A percentile compares a stretch with the other conserved stretches of the same genome.
These are phyloP conservation scores for Helicoverpa zea DNA, from an alignment of 1,140 invertebrate species.

Conservation along the genomic window DNA sequence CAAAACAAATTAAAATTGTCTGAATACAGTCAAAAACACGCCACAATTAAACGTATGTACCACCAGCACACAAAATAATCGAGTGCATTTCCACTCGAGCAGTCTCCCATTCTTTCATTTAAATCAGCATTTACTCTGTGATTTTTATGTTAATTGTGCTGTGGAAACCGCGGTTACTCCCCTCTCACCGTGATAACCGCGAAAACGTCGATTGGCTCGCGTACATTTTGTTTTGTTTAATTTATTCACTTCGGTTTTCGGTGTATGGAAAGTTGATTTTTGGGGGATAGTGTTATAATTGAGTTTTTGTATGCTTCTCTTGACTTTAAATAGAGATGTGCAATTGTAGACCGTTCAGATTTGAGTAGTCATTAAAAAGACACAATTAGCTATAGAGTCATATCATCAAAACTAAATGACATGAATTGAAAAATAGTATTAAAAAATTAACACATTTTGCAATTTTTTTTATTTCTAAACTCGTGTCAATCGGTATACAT, in stretches of 20 bases:
- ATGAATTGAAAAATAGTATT: no score
- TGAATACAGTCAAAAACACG: background rate
- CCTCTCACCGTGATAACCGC: conserved; percentile 12
- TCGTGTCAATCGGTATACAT: no score
- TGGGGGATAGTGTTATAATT: no score
- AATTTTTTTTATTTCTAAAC: no score
- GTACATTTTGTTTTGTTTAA: conserved; percentile 15
- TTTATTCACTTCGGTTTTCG: conserved; percentile 15
- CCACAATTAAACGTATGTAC: background rate
- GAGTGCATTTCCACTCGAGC: conserved; percentile 13
- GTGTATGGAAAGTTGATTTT: background rate
- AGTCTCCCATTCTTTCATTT: conserved; percentile 33
- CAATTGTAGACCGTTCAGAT: no score
- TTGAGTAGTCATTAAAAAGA: no score
- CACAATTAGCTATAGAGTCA: no score
- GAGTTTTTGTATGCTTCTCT: no score
- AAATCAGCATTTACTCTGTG: conserved; percentile 46
- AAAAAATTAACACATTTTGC: no score
- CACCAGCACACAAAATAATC: background rate
- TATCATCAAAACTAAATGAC: no score
- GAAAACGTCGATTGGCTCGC: conserved; percentile 37
- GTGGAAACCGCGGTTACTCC: conserved; percentile 19
- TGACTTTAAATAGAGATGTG: no score
- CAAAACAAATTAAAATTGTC: no score
- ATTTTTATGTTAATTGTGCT: conserved; percentile 49